Conservation (phyloP, 2,888 invertebrate genomes). For the Nemurella pictetii region DNA sequence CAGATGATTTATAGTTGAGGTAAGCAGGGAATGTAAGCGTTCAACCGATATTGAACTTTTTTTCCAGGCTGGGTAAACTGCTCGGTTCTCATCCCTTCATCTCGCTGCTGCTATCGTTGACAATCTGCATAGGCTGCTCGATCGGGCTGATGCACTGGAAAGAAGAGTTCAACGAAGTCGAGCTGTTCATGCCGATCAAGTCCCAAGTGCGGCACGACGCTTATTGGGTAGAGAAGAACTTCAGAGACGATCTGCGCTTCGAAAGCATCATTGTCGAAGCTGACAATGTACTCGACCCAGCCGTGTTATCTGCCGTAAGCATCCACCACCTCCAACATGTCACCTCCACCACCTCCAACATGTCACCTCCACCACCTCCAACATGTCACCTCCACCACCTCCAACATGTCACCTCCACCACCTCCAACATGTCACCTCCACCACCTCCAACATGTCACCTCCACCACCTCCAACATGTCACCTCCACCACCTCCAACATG, state of each 20-base stretch:
- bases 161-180: constrained; percentile 50
- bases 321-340: neutral
- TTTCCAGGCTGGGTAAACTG: constrained; percentile 41
- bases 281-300: constrained; percentile 50
- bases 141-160: constrained; percentile 50
- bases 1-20: no score
- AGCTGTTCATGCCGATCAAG: constrained; percentile 50
- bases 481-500: no score
- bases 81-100: constrained; percentile 41
- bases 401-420: no score
- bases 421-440: no score
- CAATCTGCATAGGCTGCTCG: constrained; percentile 45
- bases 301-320: constrained; percentile 50
- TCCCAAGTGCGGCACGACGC: constrained; percentile 50
- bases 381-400: no score
- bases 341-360: no score
- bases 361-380: no score
- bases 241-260: constrained; percentile 51
- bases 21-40: neutral
- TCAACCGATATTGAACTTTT: neutral
- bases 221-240: constrained; percentile 50
- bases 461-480: no score
- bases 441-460: no score
- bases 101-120: constrained; percentile 39
- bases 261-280: constrained; percentile 52